Conservation (phyloP, 2,113 vertebrate genomes). For the Spea bombifrons region DNA sequence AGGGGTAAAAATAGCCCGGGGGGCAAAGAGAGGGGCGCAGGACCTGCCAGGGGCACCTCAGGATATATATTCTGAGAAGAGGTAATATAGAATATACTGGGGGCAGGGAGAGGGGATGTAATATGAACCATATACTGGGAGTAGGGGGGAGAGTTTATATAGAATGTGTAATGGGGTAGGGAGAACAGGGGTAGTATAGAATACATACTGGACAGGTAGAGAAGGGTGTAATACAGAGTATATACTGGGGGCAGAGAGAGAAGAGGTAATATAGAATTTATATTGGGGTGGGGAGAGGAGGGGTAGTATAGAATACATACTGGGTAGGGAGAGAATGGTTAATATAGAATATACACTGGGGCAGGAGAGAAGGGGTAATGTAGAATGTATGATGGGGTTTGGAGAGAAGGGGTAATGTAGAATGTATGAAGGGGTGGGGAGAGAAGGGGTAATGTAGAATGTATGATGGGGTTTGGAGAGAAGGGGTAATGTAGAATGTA, state of each 20-base stretch:
- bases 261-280: not conserved
- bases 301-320: too few relatives aligned
- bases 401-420: not conserved
- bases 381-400: not conserved
- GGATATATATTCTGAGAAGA: too few relatives aligned
- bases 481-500: not conserved
- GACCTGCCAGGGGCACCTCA: not conserved
- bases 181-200: not conserved
- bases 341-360: too few relatives aligned
- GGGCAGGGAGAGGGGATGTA: not conserved
- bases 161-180: not conserved
- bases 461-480: not conserved
- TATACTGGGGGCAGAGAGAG: not conserved
- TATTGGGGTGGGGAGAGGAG: not conserved
- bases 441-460: not conserved
- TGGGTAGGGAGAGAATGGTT: too few relatives aligned
- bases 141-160: not conserved
- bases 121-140: not conserved
- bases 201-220: not conserved
- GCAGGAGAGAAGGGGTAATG: not conserved
- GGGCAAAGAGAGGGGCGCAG: not conserved
- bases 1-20: not conserved
- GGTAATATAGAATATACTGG: not conserved
- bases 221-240: not conserved
- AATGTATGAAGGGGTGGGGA: not conserved